Base-by-base conservation (phyloP, 2,888 invertebrate genomes). In the Thumatha senex region DNA sequence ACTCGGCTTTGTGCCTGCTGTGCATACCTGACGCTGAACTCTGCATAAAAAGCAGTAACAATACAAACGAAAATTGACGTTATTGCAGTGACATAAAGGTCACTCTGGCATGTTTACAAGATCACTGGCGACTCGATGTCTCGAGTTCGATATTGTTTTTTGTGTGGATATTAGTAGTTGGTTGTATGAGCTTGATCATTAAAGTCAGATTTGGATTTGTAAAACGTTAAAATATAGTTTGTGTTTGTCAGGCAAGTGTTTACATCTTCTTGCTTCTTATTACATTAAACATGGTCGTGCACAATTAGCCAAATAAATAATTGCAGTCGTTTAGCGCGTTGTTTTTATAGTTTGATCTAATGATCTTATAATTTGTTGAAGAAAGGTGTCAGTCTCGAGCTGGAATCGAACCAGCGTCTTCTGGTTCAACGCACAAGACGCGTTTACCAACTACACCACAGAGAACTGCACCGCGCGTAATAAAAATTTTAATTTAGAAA, bases 61-160 rank as follows among this genome's bases (percentile, higher is more conserved):
- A 62, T 62, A 61, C 67, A 70, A 67, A 54, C 72, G 18, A 80
- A 78, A 75, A 58, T 44, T 48, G 46, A 70, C 80, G 65, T 64
- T 86, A 80, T 41, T 1, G 0, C 58, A 2, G 40, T 29, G 56
- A 14, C 42, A 71, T 81, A 83, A n/a, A 77, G 72, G 68, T 59
- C 50, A 48, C 44, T 49, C 29, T 4, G 46, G 56, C 43, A 34
- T 38, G 48, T 62, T 54, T 48, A 41, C 18, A 47, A 48, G 51
- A 58, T 49, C 61, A 50, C 54, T 69, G 89, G 89, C 89, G 90
- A 86, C 89, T 79, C 75, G 69, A 77, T 84, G 89, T 90, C 90
- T 90, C 86, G 80, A 67, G 71, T 80, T 78, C 78, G 80, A 82
- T 79, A 83, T 81, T 76, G 78, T 84, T 83, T 81, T 80, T 81